phyloP scores from a whole-genome alignment of 2,888 invertebrate genomes.

The Hyppa rectilinea region DNA sequence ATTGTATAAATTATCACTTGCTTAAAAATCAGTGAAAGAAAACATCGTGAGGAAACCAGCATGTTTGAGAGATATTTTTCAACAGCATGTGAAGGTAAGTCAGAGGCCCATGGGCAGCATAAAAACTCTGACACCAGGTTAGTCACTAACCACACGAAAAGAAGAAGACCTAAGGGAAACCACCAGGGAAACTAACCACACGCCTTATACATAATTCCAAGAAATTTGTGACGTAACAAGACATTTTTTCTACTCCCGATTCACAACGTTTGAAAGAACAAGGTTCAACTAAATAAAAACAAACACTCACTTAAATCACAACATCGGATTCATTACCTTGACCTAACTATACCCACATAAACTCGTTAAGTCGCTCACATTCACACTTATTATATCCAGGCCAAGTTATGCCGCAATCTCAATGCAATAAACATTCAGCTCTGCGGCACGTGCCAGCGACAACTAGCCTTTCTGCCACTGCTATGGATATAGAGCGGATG shows the following conservation, averaged over 20 bases:
- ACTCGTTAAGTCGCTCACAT: constrained; percentile 71
- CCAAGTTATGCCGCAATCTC: constrained; percentile 84
- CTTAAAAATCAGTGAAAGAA: too few species aligned
- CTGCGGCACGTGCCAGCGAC: constrained; percentile 81
- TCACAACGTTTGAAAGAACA: not conserved
- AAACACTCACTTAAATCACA: not conserved
- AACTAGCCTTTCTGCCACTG: constrained; percentile 70
- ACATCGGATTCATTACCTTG: not conserved
- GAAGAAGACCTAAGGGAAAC: too few species aligned
- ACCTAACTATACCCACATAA: constrained; percentile 58
- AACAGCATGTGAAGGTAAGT: too few species aligned
- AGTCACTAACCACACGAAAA: too few species aligned
- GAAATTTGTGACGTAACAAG: not conserved
- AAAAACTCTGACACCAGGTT: too few species aligned
- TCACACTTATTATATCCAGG: constrained; percentile 78
- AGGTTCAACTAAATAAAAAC: not conserved
- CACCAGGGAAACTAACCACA: too few species aligned
- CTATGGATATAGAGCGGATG: constrained; percentile 74
- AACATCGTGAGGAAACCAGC: too few species aligned
- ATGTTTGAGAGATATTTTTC: too few species aligned
- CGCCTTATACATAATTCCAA: not conserved
- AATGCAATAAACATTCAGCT: constrained; percentile 85
- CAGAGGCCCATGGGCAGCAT: too few species aligned
- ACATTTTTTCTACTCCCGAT: too few species aligned
- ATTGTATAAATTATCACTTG: too few species aligned